A percentile compares a stretch with the other conserved stretches of the same genome.
These are phyloP conservation scores for Greenwoodochromis staneri DNA, from an alignment of 2,113 vertebrate species.

Conservation along the genomic window DNA sequence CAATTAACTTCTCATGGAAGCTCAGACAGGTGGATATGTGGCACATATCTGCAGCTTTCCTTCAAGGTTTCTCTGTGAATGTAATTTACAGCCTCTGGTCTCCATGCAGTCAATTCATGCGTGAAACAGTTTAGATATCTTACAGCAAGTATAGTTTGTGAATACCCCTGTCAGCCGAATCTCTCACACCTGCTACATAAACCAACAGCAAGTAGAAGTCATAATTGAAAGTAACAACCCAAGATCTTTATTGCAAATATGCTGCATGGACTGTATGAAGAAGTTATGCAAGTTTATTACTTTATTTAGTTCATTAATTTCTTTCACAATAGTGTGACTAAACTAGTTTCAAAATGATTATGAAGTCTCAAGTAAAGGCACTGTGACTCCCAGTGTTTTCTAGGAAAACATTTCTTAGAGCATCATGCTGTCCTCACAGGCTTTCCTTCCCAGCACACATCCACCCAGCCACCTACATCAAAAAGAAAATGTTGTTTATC, in stretches of 20 bases:
- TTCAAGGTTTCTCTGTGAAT: neutral
- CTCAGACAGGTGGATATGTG: neutral
- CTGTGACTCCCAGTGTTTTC: neutral
- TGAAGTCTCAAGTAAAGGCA: neutral
- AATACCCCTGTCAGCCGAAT: slow-evolving; percentile 30
- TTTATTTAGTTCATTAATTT: neutral
- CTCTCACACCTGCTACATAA: slow-evolving; percentile 67
- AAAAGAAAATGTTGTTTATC: neutral
- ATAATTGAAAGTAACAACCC: slow-evolving; percentile 43
- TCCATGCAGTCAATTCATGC: neutral
- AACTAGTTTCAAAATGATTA: neutral
- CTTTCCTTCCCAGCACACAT: neutral
- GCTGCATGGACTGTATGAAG: neutral
- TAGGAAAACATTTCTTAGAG: neutral
- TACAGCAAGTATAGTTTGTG: slow-evolving; percentile 37
- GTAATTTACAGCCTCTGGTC: neutral
- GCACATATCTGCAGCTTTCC: neutral
- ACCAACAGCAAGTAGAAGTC: slow-evolving; percentile 70
- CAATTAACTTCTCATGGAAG: neutral
- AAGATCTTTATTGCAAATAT: slow-evolving; percentile 45
- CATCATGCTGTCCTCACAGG: neutral
- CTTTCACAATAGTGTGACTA: neutral
- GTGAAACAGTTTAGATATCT: slow-evolving; percentile 40
- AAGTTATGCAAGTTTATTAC: neutral
- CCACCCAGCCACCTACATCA: neutral